Evolutionary conservation across 2,797 vertebrate genomes (phyloP).

Genomic region (Peromyscus eremicus): DNA sequence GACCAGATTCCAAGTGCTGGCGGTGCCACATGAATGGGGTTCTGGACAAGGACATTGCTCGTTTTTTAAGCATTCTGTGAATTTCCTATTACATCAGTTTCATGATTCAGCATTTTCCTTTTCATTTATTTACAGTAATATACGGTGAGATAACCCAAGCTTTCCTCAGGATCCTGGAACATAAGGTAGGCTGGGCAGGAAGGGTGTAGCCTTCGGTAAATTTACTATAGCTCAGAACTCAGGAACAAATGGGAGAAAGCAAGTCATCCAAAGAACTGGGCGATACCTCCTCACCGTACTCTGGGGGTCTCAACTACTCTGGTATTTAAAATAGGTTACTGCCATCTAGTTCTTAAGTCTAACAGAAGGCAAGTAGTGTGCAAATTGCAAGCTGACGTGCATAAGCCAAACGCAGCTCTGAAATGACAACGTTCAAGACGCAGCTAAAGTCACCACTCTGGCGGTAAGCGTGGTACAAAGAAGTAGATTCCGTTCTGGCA

Average conservation of each 20-base stretch:
- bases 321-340: slow-evolving; percentile 52
- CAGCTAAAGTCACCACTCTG: slow-evolving; percentile 73
- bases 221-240: slow-evolving; percentile 60
- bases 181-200: slow-evolving; percentile 40
- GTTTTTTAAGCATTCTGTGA: slow-evolving; percentile 68
- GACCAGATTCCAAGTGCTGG: slow-evolving; percentile 4
- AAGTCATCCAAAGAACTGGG: background rate
- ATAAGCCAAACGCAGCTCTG: slow-evolving; percentile 24
- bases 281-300: background rate
- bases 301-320: slow-evolving; percentile 48
- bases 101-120: slow-evolving; percentile 83
- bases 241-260: background rate
- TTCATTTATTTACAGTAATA: slow-evolving; percentile 81
- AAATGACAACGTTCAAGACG: slow-evolving; percentile 58
- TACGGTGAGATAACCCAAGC: slow-evolving; percentile 61
- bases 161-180: slow-evolving; percentile 65
- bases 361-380: slow-evolving; percentile 62
- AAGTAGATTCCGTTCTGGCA: slow-evolving; percentile 84
- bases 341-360: slow-evolving; percentile 38
- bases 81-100: slow-evolving; percentile 67
- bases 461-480: slow-evolving; percentile 63
- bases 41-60: slow-evolving; percentile 72
- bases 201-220: slow-evolving; percentile 70
- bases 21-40: slow-evolving; percentile 40
- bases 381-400: slow-evolving; percentile 24